These are phyloP conservation scores for Microcebus griseorufus DNA, from an alignment of 2,113 vertebrate species.

Conservation along the genomic window DNA sequence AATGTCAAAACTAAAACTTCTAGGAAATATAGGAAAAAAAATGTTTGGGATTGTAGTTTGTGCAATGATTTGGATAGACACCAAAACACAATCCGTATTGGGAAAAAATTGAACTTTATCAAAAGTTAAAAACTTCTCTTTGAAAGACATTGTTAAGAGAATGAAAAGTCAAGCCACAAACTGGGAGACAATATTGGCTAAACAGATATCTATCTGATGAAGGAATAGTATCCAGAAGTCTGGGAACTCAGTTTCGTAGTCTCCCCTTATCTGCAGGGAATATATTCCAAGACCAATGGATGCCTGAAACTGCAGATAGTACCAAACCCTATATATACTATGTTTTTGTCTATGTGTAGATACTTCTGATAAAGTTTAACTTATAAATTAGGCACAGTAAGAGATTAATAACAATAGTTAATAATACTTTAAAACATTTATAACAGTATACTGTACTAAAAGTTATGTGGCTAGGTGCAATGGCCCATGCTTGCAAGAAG, in stretches of 20 bases:
- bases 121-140: neutral
- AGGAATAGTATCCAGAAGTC: neutral
- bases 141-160: neutral
- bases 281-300: neutral
- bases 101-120: neutral
- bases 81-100: neutral
- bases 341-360: neutral
- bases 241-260: neutral
- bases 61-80: neutral
- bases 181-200: neutral
- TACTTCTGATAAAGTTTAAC: neutral
- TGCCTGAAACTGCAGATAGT: neutral
- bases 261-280: neutral
- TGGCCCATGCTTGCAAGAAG: too few relatives aligned
- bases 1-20: neutral
- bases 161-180: neutral
- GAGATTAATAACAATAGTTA: neutral
- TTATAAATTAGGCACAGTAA: neutral
- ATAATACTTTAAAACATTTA: neutral
- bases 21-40: neutral
- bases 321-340: neutral
- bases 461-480: neutral
- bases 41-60: neutral
- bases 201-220: neutral
- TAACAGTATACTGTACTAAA: neutral